Base-by-base conservation (phyloP, 2,888 invertebrate species). In the Stratiomys singularior region DNA sequence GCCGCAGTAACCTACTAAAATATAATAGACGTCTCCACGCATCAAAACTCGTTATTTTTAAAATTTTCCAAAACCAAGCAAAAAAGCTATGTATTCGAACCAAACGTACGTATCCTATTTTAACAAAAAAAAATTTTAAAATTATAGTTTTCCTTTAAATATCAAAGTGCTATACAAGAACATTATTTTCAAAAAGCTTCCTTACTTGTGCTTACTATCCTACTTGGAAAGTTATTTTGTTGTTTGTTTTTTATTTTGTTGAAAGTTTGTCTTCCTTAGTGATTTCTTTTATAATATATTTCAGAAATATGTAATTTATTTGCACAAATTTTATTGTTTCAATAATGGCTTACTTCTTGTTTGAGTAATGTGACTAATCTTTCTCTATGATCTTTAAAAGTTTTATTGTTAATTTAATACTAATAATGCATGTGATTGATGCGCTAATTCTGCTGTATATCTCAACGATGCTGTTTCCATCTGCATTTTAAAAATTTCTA, bases 401-500 rank as follows among this genome's bases (percentile, higher is more conserved):
- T 44, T 44, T 18, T 27, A 52, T n/a, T 72, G 23, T 72, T 52
- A 72, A 27, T 56, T 56, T 56, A 56, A 11, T 25, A 15, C 46
- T 72, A 56, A 15, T n/a, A 11, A 25, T 18, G 56, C 28, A 72
- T 52, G 23, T 60, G 37, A 64, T 56, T 37, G 46, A 72, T 28
- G 63, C 25, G 74, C 47, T 27, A 47, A 52, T 30, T 67, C 64
- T 52, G 56, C 76, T 66, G 76, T 56, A 67, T 44, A 15, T 76
- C 76, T 69, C 78, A 74, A 74, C 76, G 78, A 78, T 78, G 76
- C 76, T 76, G 67, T 69, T 76, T 28, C 25, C 71, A 15, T 9
- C 3, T 28, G 13, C 13, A 72, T 74, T 18, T 56, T 52, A 25
- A 11, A 21, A 1, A 77, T 69, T 18, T 23, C n/a, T 77, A 1